phyloP scores from a whole-genome alignment of 2,888 invertebrate genomes.

The Thalpophila matura region DNA sequence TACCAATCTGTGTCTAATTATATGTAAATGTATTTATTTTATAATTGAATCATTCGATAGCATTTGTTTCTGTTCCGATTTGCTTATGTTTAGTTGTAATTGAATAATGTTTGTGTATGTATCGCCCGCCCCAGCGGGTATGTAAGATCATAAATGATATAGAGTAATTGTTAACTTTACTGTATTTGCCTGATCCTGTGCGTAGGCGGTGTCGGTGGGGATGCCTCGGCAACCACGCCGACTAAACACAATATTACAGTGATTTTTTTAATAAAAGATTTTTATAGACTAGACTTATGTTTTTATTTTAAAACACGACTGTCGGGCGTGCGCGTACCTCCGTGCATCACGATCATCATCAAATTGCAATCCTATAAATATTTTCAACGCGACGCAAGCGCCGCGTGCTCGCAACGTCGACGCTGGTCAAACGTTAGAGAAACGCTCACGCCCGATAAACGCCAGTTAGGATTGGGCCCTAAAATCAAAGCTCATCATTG shows the following conservation, averaged over 20 bases:
- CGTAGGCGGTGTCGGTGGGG: conserved; percentile 72
- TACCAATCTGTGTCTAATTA: conserved; percentile 67
- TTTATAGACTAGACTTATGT: conserved; percentile 83
- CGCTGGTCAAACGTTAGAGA: no score
- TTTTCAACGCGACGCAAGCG: no score
- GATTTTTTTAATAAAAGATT: conserved; percentile 88
- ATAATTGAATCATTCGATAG: conserved; percentile 81
- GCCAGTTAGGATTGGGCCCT: no score
- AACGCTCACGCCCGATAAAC: no score
- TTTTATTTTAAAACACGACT: conserved; percentile 65
- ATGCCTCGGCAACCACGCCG: conserved; percentile 66
- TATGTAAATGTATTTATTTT: conserved; percentile 86
- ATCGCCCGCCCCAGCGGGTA: conserved; percentile 68
- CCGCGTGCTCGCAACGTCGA: no score
- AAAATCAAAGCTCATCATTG: no score
- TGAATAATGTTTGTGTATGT: conserved; percentile 77
- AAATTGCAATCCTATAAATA: no score
- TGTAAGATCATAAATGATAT: conserved; percentile 75
- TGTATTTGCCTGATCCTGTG: conserved; percentile 79
- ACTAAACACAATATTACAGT: conserved; percentile 84
- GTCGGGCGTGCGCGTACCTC: no score
- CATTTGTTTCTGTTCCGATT: conserved; percentile 80
- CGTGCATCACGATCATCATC: no score
- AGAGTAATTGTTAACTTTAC: conserved; percentile 79
- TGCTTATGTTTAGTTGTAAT: conserved; percentile 84